A percentile compares a stretch with the other conserved stretches of the same genome.
Evolutionary conservation across 2,113 vertebrate species (phyloP).

Genomic region (Fregetta grallaria): DNA sequence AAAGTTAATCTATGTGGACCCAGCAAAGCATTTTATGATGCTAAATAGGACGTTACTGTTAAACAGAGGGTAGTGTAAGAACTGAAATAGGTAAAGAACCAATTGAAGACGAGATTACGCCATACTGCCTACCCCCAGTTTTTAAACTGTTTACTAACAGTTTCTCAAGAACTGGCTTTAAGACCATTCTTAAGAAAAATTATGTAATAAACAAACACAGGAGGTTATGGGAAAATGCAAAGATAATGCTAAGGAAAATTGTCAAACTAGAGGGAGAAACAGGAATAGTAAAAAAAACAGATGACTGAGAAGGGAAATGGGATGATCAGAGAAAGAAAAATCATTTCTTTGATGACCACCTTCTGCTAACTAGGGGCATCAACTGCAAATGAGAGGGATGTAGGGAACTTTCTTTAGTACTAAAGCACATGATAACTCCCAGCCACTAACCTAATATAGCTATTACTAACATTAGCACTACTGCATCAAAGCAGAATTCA

Average conservation of each 20-base stretch:
- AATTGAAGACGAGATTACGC: background rate
- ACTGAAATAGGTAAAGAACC: background rate
- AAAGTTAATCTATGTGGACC: no score
- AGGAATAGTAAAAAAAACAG: background rate
- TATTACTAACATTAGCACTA: background rate
- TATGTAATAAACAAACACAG: background rate
- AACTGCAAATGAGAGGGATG: background rate
- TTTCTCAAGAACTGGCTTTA: background rate
- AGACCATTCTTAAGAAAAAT: background rate
- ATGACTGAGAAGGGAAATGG: background rate
- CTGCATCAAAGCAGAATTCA: background rate
- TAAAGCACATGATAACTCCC: background rate
- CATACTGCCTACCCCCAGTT: background rate
- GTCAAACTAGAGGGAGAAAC: background rate
- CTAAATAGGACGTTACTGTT: background rate
- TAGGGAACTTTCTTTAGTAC: background rate
- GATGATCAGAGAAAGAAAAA: background rate
- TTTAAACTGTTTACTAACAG: background rate
- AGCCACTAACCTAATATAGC: background rate
- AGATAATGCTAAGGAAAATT: background rate
- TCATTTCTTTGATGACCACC: background rate
- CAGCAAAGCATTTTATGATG: background rate
- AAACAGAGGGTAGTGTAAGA: background rate
- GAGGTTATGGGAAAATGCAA: background rate
- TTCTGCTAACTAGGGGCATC: background rate